Base-by-base conservation (phyloP, 2,888 invertebrate species). In the Caradrina kadenii region DNA sequence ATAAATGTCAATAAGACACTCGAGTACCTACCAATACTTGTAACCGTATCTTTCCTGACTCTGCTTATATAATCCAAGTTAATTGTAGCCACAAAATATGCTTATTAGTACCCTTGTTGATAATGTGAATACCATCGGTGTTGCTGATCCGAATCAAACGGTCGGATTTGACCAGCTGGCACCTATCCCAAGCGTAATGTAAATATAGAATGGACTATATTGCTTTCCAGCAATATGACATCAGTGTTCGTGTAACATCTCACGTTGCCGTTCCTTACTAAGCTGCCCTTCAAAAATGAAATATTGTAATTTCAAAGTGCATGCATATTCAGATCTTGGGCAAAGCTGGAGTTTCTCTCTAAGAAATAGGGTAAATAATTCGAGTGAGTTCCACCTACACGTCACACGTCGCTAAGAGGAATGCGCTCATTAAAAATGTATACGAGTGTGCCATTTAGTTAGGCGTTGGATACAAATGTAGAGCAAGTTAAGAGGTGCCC, bases 151-250 rank as follows among this genome's bases (percentile, higher is more conserved):
- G 80, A 85, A 87, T 87, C 80, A 85, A 84, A 85, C 83, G 74
- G 76, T 81, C 81, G 74, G 78, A 86, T 87, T 81, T 87, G 88
- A 90, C 89, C 89, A 89, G 88, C 93, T 94, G 94, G 94, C 94
- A 94, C 86, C 84, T 81, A 88, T 94, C 94, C 93, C 93, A 90
- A 88, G 85, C 87, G 84, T 84, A 88, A 88, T 87, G 88, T 92
- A 93, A 92, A 92, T 92, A 91, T 94, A 93, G 92, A 92, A 89
- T 89, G 74, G 84, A 87, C 84, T 90, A 89, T 91, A 90, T 92
- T 91, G 87, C 92, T 92, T 91, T 90, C 93, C 89, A 90, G 88
- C 87, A 88, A 83, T 90, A 87, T 89, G 88, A 89, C 89, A 89
- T 90, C 90, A 90, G 85, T 86, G 88, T 85, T 87, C 84, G 86